Conservation (phyloP, 2,888 invertebrate genomes). For the Pomacea canaliculata region DNA sequence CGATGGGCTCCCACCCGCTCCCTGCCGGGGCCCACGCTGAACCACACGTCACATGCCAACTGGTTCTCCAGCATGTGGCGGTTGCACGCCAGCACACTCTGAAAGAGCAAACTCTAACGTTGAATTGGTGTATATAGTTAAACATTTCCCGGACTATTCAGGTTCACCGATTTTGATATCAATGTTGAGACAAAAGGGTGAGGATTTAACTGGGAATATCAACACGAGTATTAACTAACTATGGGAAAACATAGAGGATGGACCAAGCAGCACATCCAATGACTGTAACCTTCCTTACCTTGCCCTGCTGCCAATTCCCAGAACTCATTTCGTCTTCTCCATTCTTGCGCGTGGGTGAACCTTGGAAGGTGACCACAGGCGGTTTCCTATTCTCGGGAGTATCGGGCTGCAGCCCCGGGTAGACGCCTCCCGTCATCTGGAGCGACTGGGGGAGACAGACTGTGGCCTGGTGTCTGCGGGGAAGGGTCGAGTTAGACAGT, state of each 20-base stretch:
- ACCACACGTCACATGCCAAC: slow-evolving; percentile 32
- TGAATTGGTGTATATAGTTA: background rate
- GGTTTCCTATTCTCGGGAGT: slow-evolving; percentile 1
- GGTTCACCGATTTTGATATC: no score
- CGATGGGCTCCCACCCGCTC: slow-evolving; percentile 32
- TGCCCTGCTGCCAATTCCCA: slow-evolving; percentile 19
- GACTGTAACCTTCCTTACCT: background rate
- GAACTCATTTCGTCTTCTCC: background rate
- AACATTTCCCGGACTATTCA: no score
- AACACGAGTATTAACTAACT: no score
- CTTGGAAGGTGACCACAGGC: background rate
- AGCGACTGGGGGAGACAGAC: background rate
- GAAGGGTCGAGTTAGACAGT: background rate
- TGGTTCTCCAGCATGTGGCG: slow-evolving; percentile 32
- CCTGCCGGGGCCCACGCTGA: slow-evolving; percentile 23
- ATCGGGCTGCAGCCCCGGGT: slow-evolving; percentile 15
- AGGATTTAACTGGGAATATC: no score
- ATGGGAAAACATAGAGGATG: no score
- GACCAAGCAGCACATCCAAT: no score
- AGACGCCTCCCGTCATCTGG: slow-evolving; percentile 20
- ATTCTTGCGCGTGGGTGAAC: background rate
- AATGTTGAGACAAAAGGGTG: no score
- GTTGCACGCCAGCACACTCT: slow-evolving; percentile 31
- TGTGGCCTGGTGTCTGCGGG: slow-evolving; percentile 12
- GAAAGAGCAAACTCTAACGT: background rate